Percentiles rank a stretch among this genome's conserved stretches.
Conservation (phyloP, 2,113 vertebrate species). For the Dunckerocampus dactyliophorus region DNA sequence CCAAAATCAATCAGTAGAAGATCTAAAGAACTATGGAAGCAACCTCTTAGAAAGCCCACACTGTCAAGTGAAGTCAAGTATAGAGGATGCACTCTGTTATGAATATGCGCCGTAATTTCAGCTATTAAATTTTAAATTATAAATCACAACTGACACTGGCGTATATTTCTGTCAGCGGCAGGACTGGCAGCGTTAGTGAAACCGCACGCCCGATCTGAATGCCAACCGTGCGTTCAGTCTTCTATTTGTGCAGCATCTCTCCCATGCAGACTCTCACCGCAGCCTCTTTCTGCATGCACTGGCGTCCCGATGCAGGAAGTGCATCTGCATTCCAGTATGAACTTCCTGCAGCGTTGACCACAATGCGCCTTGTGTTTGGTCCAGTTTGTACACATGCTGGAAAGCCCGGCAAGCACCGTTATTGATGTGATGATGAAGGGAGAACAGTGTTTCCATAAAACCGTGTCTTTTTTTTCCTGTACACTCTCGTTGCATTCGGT, state of each 20-base stretch:
- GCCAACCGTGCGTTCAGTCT: constrained; percentile 42
- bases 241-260: constrained; percentile 34
- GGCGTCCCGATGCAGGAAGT: constrained; percentile 43
- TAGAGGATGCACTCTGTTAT: no score
- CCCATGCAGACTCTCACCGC: constrained; percentile 30
- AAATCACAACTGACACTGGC: no score
- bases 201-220: constrained; percentile 55
- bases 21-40: no score
- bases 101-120: no score
- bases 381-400: constrained; percentile 24
- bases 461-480: no score
- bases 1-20: no score
- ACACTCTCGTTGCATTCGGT: no score
- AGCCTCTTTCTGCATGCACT: constrained; percentile 25
- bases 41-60: no score
- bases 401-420: constrained; percentile 6
- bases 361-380: constrained; percentile 24
- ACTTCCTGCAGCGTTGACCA: constrained; percentile 20
- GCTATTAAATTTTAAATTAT: no score
- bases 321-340: constrained; percentile 50
- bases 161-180: no score
- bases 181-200: constrained; percentile 37
- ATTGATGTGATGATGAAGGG: background rate
- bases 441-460: no score
- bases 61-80: no score